Evolutionary conservation across 1,140 invertebrate species (phyloP), one percentile per base, ranked within the genome.

Genomic region (Ruditapes philippinarum): DNA sequence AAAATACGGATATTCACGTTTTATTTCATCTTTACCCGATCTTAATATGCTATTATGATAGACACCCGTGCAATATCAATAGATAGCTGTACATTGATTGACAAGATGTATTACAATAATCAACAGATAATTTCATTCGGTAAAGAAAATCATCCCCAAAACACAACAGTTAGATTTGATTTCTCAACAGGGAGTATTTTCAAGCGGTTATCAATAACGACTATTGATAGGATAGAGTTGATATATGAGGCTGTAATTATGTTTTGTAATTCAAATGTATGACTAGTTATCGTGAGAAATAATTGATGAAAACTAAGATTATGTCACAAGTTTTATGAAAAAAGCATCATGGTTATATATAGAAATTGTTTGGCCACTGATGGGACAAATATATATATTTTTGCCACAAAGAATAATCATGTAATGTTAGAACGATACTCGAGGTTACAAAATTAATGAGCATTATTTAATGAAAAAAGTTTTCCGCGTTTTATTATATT

Each of bases 121-220:
- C 51, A 14, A 4, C 3, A n/a, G 28, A 25, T 28, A 28, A 62
- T 28, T 28, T 28, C 25, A n/a, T 28, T 11, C 28, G n/a, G 57
- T 1, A 62, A 62, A 62, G 57, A 62, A n/a, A 62, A 62, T 62
- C 57, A 62, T 62, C 22, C 4, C 57, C 25, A 62, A 62, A 62
- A 28, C 57, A 62, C 5, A 62, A 62, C 57, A 62, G 25, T 62
- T 28, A 28, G 28, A 62, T 28, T 62, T 62, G n/a, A 62, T 62
- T 62, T 62, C 57, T 62, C 57, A 62, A 62, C 57, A 62, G 57
- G 57, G 57, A 62, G 25, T 28, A n/a, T 62, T 19, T 62, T 28
- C 25, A 11, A 25, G 4, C 57, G 25, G 57, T 25, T 62, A 62
- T n/a, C 57, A 25, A 28, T 62, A 7, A n/a, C 28, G 57, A 25